Percentiles rank a stretch among this genome's conserved stretches.
Evolutionary conservation across 2,113 vertebrate genomes (phyloP).

Genomic region (Hassar affinis): DNA sequence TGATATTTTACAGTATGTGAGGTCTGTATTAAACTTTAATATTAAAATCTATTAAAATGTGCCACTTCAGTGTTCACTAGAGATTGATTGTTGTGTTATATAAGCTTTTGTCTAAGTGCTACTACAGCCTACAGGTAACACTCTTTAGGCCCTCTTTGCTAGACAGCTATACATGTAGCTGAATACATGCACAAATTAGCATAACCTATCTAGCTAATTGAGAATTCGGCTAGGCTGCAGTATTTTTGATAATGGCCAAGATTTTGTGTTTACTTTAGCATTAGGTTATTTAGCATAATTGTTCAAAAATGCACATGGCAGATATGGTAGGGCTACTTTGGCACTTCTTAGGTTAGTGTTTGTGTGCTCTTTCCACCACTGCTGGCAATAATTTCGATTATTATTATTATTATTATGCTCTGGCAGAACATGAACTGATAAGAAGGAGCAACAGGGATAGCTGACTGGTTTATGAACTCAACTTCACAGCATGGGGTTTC

Average conservation of each 20-base stretch:
- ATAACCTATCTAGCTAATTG: not conserved
- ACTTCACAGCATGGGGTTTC: constrained; percentile 13
- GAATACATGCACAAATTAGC: not conserved
- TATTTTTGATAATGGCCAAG: not conserved
- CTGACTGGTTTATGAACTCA: constrained; percentile 9
- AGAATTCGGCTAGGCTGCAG: too few species aligned
- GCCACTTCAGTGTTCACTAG: not conserved
- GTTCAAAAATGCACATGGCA: not conserved
- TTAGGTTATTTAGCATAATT: not conserved
- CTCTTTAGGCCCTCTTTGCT: not conserved
- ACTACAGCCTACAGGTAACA: not conserved
- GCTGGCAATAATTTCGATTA: not conserved
- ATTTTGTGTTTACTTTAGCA: not conserved
- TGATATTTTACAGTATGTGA: not conserved
- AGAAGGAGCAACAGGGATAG: not conserved
- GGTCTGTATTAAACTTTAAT: not conserved
- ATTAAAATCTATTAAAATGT: too few species aligned
- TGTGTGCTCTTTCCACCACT: not conserved
- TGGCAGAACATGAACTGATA: not conserved
- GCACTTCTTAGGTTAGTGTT: not conserved
- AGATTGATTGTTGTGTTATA: not conserved
- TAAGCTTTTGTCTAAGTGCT: not conserved
- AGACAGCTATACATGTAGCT: not conserved
- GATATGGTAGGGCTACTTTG: not conserved
- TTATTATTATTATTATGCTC: not conserved